Conservation (phyloP, 2,888 invertebrate species). For the Pandemis cinnamomeana region DNA sequence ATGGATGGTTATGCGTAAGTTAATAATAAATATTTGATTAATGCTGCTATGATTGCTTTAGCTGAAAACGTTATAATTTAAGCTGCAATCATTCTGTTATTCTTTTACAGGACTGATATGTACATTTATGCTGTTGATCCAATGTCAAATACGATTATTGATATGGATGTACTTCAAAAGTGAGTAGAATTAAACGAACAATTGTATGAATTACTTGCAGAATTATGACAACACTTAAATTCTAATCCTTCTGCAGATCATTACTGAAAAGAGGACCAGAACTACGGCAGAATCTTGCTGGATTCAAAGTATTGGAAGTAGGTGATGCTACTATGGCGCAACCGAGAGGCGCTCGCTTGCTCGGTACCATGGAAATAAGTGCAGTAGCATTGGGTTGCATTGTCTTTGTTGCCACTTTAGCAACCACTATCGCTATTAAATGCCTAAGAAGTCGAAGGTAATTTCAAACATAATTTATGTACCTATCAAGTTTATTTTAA, state of each 20-base stretch:
- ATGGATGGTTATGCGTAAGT: constrained; percentile 89
- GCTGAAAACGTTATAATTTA: neutral
- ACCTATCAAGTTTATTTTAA: no score
- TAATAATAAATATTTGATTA: neutral
- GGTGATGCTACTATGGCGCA: constrained; percentile 76
- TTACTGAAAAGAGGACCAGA: constrained; percentile 85
- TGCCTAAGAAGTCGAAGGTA: constrained; percentile 87
- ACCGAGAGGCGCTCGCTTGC: constrained; percentile 65
- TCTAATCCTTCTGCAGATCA: constrained; percentile 76
- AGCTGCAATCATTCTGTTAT: neutral
- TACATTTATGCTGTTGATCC: constrained; percentile 94
- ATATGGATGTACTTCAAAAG: constrained; percentile 91
- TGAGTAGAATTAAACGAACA: constrained; percentile 68
- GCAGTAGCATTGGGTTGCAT: constrained; percentile 92
- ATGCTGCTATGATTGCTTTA: no score
- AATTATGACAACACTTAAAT: neutral
- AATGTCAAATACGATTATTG: constrained; percentile 90
- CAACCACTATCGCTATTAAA: constrained; percentile 91
- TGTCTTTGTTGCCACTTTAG: constrained; percentile 91
- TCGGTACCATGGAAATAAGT: constrained; percentile 91
- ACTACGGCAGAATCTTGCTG: constrained; percentile 86
- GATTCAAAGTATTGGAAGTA: constrained; percentile 87
- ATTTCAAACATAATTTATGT: constrained; percentile 18
- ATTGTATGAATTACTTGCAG: neutral
- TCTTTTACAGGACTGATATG: constrained; percentile 90